A percentile compares a stretch with the other conserved stretches of the same genome.
These are phyloP conservation scores for Dendrocincla fuliginosa DNA, from an alignment of 2,797 vertebrate species.

Conservation along the genomic window DNA sequence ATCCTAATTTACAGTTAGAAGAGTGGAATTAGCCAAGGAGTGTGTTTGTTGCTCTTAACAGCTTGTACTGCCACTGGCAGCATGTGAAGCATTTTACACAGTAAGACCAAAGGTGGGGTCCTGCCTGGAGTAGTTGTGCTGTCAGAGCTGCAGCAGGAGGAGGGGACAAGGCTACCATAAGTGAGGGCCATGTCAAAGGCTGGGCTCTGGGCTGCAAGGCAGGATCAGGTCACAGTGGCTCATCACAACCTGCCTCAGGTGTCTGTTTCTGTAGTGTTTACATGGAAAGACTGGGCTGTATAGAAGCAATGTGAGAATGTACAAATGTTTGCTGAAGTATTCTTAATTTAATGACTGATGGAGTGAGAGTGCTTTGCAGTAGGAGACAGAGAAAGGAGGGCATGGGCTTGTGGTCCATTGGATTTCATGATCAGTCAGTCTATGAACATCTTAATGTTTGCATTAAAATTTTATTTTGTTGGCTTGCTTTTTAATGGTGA, in stretches of 20 bases:
- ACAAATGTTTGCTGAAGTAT: neutral
- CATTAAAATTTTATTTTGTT: conserved; percentile 48
- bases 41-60: neutral
- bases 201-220: neutral
- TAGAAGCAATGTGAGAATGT: neutral
- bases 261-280: neutral
- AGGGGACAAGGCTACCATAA: neutral
- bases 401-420: neutral
- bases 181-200: rapidly evolving
- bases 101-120: neutral
- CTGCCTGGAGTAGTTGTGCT: neutral
- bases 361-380: neutral
- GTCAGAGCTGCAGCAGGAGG: neutral
- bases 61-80: neutral
- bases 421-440: neutral
- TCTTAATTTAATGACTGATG: neutral
- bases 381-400: neutral
- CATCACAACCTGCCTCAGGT: neutral
- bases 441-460: neutral
- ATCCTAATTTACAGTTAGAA: neutral
- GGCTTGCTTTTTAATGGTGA: conserved; percentile 37
- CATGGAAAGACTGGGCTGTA: neutral
- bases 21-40: neutral
- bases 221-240: neutral
- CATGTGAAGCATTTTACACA: neutral